Percentiles rank a stretch among this genome's conserved stretches.
Evolutionary conservation across 1,140 invertebrate species (phyloP).

Genomic region (Neodiprion virginianus): DNA sequence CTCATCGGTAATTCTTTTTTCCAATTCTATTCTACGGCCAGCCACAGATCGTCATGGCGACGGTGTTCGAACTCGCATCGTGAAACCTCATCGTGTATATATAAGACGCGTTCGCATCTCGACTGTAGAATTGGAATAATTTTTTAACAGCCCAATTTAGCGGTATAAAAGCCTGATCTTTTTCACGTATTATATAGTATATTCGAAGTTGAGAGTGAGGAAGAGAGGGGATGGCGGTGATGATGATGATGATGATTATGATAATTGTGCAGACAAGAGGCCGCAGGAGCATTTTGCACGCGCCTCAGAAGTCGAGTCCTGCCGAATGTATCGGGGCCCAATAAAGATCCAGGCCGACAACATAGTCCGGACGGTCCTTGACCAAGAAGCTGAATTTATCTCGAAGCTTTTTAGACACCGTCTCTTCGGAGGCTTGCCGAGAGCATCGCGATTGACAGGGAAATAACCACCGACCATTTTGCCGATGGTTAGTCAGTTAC

Average conservation of each 20-base stretch:
- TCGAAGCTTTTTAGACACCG: background rate
- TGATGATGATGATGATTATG: no score
- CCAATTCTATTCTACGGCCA: no score
- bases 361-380: background rate
- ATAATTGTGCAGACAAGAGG: no score
- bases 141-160: slow-evolving; percentile 51
- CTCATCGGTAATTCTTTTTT: no score
- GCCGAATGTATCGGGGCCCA: slow-evolving; percentile 22
- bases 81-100: no score
- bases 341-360: slow-evolving; percentile 39
- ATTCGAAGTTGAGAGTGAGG: background rate
- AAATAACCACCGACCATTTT: slow-evolving; percentile 19
- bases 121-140: slow-evolving; percentile 38
- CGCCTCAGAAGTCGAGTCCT: background rate
- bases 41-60: no score
- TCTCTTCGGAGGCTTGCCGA: background rate
- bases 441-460: slow-evolving; percentile 24
- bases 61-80: no score
- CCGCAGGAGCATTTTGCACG: background rate
- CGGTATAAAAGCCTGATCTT: slow-evolving; percentile 38
- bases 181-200: background rate
- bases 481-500: no score
- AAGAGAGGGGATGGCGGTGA: slow-evolving; percentile 21
- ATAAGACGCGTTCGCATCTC: no score
- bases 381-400: background rate